Conservation (phyloP, 2,888 invertebrate genomes). For the Chirona hameri region DNA sequence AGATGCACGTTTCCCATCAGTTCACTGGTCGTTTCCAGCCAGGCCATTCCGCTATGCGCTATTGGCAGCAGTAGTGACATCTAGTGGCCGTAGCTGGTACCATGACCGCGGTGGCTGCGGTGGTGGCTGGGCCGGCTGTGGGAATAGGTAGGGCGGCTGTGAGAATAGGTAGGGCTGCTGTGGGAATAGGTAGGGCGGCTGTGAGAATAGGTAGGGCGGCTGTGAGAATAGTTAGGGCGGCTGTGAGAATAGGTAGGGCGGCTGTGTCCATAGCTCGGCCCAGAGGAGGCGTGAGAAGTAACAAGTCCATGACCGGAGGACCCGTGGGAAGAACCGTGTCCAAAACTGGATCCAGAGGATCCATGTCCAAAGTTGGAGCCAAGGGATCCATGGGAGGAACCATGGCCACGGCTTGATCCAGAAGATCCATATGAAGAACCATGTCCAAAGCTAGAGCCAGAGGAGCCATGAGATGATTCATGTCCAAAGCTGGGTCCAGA, state of each 20-base stretch:
- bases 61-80: neutral
- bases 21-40: too few relatives aligned
- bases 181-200: neutral
- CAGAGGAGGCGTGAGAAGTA: neutral
- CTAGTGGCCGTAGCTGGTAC: neutral
- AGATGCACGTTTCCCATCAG: too few relatives aligned
- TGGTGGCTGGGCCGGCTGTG: neutral
- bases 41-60: too few relatives aligned
- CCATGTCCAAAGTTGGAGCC: neutral
- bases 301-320: neutral
- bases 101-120: neutral
- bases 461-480: neutral
- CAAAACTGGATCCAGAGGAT: neutral
- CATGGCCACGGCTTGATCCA: neutral
- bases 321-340: neutral
- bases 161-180: neutral
- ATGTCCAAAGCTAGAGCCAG: neutral
- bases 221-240: too few relatives aligned
- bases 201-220: neutral
- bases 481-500: neutral
- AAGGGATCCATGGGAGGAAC: neutral
- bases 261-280: neutral
- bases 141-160: neutral
- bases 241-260: too few relatives aligned
- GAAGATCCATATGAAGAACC: neutral